Conservation (phyloP, 2,888 invertebrate genomes). For the Nomada fabriciana region DNA sequence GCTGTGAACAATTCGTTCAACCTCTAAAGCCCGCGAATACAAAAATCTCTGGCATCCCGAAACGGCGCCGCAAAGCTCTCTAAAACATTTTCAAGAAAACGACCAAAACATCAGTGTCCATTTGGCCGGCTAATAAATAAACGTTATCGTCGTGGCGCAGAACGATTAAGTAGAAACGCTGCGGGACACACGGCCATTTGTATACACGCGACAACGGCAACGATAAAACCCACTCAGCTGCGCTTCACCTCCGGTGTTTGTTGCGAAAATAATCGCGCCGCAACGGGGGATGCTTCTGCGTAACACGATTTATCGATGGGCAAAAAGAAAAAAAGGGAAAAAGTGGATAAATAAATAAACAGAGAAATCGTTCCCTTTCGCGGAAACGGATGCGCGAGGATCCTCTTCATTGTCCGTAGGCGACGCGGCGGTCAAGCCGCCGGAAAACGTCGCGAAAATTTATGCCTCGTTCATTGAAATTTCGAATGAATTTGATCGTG, state of each 20-base stretch:
- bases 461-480: slow-evolving; percentile 24
- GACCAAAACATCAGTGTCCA: background rate
- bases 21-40: too few species aligned
- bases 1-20: too few species aligned
- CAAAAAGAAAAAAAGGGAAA: background rate
- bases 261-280: slow-evolving; percentile 3
- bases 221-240: background rate
- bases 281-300: background rate
- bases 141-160: slow-evolving; percentile 4
- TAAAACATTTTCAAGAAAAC: slow-evolving; percentile 1
- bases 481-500: slow-evolving; percentile 30
- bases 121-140: slow-evolving; percentile 26
- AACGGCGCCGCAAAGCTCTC: too few species aligned
- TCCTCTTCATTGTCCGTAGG: background rate
- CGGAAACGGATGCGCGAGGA: slow-evolving; percentile 44
- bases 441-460: slow-evolving; percentile 25
- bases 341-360: background rate
- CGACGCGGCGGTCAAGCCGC: background rate
- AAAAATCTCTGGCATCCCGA: too few species aligned
- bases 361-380: slow-evolving; percentile 4
- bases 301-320: slow-evolving; percentile 28
- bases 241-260: background rate
- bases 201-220: background rate
- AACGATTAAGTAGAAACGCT: slow-evolving; percentile 20
- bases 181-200: slow-evolving; percentile 1